phyloP scores from a whole-genome alignment of 2,113 vertebrate species.

The Mandrillus leucophaeus region DNA sequence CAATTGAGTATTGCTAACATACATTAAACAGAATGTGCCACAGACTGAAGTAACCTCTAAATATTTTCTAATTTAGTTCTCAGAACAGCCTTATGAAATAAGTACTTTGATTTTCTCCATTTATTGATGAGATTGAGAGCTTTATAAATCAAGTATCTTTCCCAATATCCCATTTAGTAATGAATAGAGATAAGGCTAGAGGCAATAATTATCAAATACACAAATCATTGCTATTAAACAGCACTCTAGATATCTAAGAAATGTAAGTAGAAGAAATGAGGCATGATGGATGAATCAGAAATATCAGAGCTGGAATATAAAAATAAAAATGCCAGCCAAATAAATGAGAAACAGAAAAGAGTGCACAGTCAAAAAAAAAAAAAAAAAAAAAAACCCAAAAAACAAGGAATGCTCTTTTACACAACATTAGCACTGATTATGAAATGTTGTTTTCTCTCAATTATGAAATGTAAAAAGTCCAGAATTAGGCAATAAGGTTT shows the following conservation, averaged over 20 bases:
- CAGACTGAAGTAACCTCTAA: background rate
- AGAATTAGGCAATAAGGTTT: background rate
- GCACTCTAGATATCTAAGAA: background rate
- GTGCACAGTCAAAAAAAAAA: background rate
- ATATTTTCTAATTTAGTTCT: background rate
- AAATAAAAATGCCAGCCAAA: background rate
- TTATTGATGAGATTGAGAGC: background rate
- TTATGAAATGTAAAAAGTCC: background rate
- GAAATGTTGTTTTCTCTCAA: background rate
- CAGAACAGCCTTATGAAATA: background rate
- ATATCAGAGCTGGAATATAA: background rate
- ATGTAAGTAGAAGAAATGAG: background rate
- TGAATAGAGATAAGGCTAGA: background rate
- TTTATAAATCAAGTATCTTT: background rate
- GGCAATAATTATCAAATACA: background rate
- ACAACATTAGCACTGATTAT: background rate
- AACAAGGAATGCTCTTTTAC: background rate
- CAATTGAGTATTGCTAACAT: background rate
- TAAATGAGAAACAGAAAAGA: background rate
- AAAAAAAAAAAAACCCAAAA: no score
- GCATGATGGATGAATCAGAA: background rate
- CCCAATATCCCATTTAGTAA: background rate
- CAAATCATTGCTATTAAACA: background rate
- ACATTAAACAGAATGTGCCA: background rate
- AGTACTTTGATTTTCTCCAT: background rate